Evolutionary conservation across 2,888 invertebrate genomes (phyloP), one percentile per base, ranked within the genome.

Genomic region (Phengaris alcon): DNA sequence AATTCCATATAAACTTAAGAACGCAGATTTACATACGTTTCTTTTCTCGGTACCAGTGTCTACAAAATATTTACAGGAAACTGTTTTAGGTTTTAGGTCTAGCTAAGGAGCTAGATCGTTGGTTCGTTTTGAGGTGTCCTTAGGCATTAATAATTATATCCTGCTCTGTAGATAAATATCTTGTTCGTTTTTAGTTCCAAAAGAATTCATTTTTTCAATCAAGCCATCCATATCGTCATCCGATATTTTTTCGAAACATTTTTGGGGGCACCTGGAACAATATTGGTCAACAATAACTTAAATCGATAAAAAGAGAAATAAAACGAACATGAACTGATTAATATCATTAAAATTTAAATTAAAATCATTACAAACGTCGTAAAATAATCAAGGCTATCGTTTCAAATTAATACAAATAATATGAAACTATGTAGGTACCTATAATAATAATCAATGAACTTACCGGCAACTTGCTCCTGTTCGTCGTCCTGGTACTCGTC

Each of bases 391-490:
- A 51, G 51, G 51, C 9, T 51, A 51, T 51, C 51, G 51, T 51
- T 51, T 51, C 9, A 51, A 51, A 3, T 51, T 7, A 51, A 9
- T 51, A 51, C 51, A 9, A 51, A 51, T 35, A 51, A 51, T 9
- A 51, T 51, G 51, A 51, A 51, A 51, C 51, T 51, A 51, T 51
- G 51, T 51, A 51, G 51, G 51, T 69, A 69, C n/a, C 69, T 69
- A 69, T 44, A 69, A 35, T 48, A 48, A 35, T 69, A 69, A 44
- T 9, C 69, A 69, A 69, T 69, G 69, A 69, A 69, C 69, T 69
- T 48, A 69, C 69, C 48, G 69, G 69, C 69, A 69, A 69, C 69
- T 69, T 69, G 69, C 46, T 48, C 69, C 69, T 69, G 46, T 69
- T 48, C 69, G 69, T 69, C 69, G 69, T 69, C 69, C 48, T 12